Evolutionary conservation across 2,888 invertebrate species (phyloP), one percentile per base, ranked within the genome.

Genomic region (Spisula subtruncata): DNA sequence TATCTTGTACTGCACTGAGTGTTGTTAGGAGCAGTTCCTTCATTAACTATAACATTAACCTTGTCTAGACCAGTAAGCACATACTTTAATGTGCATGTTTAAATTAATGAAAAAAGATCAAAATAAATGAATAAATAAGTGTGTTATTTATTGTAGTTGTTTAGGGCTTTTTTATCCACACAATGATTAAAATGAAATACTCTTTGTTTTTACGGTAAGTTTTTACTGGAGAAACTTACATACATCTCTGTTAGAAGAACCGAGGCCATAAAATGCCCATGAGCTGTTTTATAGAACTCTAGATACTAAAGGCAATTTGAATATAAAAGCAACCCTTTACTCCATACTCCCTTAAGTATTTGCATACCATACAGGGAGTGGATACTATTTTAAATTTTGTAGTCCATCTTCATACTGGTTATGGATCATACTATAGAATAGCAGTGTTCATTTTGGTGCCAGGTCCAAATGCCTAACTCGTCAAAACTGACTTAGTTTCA

Each of bases 111-210:
- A 25, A n/a, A n/a, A 66, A 66, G 60, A 66, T 25, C 41, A 66
- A 66, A 66, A 66, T 66, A 66, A 66, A 66, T 60, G 25, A 60
- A 60, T 51, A 51, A 51, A 51, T 51, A 51, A 51, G 51, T 51
- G 51, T 51, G 51, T 51, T 51, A 51, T 51, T 51, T 51, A 51
- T 16, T 51, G 51, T 16, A 51, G 51, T 51, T 1, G 14, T 51
- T 14, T 1, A 16, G 51, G 14, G n/a, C n/a, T n/a, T 51, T 51
- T 51, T 51, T 51, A 51, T 51, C 51, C 16, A 16, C 16, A 16
- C 16, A 1, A 16, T 51, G 1, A 12, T 51, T 51, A 16, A 51
- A 66, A 66, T 25, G n/a, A 66, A 66, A 5, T 66, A 60, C 25
- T 25, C 25, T 66, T 66, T 25, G 60, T 66, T n/a, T 12, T 12